Conservation (phyloP, 2,888 invertebrate genomes). For the Barypeithes pellucidus region DNA sequence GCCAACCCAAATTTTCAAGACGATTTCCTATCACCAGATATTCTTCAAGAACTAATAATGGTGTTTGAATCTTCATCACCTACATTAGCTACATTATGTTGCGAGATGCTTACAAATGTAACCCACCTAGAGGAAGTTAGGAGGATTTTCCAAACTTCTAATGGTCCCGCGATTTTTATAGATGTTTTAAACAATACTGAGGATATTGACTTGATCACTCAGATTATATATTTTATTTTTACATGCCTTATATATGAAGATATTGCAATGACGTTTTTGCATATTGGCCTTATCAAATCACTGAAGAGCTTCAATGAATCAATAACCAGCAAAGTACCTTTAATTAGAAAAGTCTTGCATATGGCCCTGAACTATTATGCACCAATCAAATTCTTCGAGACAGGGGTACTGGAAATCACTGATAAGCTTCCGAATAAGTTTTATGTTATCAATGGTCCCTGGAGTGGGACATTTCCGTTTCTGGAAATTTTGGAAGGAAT, state of each 20-base stretch:
- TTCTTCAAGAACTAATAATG: slow-evolving; percentile 56
- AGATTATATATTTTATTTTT: slow-evolving; percentile 61
- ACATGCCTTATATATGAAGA: slow-evolving; percentile 59
- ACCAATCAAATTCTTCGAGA: slow-evolving; percentile 64
- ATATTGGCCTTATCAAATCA: slow-evolving; percentile 53
- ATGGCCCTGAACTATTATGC: slow-evolving; percentile 61
- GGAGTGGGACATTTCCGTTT: slow-evolving; percentile 63
- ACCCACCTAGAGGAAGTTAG: slow-evolving; percentile 53
- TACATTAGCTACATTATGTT: slow-evolving; percentile 52
- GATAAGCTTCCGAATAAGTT: slow-evolving; percentile 63
- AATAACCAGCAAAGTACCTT: slow-evolving; percentile 52
- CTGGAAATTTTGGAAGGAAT: slow-evolving; percentile 62
- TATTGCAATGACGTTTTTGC: slow-evolving; percentile 59
- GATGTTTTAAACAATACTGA: slow-evolving; percentile 52
- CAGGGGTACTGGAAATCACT: slow-evolving; percentile 60
- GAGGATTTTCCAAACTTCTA: slow-evolving; percentile 56
- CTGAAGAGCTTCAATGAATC: slow-evolving; percentile 57
- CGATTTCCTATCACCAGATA: slow-evolving; percentile 53
- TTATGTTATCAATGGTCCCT: slow-evolving; percentile 61
- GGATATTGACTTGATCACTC: slow-evolving; percentile 57
- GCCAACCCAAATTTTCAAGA: slow-evolving; percentile 57
- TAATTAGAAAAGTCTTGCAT: slow-evolving; percentile 59
- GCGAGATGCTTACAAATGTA: slow-evolving; percentile 60
- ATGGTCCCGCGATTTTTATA: slow-evolving; percentile 57
- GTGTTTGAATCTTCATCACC: slow-evolving; percentile 40